phyloP scores from a whole-genome alignment of 2,888 invertebrate genomes.

The Monoplex corrugatus region DNA sequence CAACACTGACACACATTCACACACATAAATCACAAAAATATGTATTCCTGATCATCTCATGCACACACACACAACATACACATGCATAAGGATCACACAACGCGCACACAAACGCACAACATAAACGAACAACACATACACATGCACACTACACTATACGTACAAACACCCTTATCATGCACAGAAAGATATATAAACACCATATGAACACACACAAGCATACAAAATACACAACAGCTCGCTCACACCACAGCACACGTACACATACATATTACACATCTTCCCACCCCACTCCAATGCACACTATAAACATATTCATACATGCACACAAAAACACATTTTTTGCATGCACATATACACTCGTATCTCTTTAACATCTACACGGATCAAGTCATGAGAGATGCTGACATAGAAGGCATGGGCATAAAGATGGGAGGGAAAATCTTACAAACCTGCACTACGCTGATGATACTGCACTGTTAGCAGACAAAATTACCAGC shows the following conservation, averaged over 20 bases:
- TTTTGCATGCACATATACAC: not conserved
- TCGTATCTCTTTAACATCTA: not conserved
- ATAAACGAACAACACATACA: not conserved
- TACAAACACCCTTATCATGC: not conserved
- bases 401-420: too few species aligned
- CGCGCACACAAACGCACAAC: not conserved
- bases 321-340: not conserved
- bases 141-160: not conserved
- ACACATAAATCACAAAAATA: too few species aligned
- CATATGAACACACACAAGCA: not conserved
- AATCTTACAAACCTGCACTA: too few species aligned
- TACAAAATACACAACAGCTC: not conserved
- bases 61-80: too few species aligned
- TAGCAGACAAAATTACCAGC: too few species aligned
- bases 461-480: too few species aligned
- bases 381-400: too few species aligned
- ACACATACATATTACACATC: not conserved
- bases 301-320: not conserved
- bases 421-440: too few species aligned
- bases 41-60: too few species aligned
- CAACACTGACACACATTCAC: too few species aligned
- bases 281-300: not conserved
- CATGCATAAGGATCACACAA: too few species aligned
- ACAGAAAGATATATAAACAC: not conserved
- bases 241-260: not conserved